Evolutionary conservation across 37 sponge, comb jelly and placozoan genomes (phyloP), one percentile per base, ranked within the genome.

Genomic region (Axinella damicornis): DNA sequence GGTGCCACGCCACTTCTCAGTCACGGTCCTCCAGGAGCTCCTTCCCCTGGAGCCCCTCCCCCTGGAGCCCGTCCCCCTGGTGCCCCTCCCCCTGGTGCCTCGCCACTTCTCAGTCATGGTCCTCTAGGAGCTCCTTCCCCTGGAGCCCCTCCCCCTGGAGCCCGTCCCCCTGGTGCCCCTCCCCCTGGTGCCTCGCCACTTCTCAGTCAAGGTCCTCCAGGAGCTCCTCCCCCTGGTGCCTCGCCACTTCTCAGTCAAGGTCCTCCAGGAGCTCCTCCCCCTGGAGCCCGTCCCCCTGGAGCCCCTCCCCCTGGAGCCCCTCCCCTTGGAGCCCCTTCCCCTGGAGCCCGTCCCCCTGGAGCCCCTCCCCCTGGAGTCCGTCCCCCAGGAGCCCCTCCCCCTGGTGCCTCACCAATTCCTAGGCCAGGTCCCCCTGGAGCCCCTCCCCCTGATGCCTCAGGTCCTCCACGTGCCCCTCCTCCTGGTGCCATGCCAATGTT

Each of bases 21-120:
- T 20, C 79, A 65, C 22, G 79, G 79, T 30, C 28, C 58, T 20
- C 62, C 35, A 2, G 2, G 37, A 27, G 39, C 9, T 11, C 65
- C 65, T 18, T 30, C 15, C 25, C 65, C 65, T 64, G 65, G 65
- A 18, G 28, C 77, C 21, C 77, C 77, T 4, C 40, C 74, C 57
- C 65, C 65, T 64, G n/a, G 65, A 11, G n/a, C 28, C 17, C 57
- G 18, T 64, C 11, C 65, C 65, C n/a, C 65, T 11, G 65, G 28
- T 28, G 65, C 12, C 25, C n/a, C 57, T 15, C n/a, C n/a, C n/a
- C n/a, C n/a, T n/a, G n/a, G n/a, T n/a, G n/a, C n/a, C n/a, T n/a
- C n/a, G n/a, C n/a, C n/a, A n/a, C n/a, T n/a, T n/a, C n/a, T n/a
- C n/a, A n/a, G n/a, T n/a, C n/a, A n/a, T n/a, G 18, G 17, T 18